These are phyloP conservation scores for Ochotona princeps DNA, from an alignment of 2,113 vertebrate species.

Conservation along the genomic window DNA sequence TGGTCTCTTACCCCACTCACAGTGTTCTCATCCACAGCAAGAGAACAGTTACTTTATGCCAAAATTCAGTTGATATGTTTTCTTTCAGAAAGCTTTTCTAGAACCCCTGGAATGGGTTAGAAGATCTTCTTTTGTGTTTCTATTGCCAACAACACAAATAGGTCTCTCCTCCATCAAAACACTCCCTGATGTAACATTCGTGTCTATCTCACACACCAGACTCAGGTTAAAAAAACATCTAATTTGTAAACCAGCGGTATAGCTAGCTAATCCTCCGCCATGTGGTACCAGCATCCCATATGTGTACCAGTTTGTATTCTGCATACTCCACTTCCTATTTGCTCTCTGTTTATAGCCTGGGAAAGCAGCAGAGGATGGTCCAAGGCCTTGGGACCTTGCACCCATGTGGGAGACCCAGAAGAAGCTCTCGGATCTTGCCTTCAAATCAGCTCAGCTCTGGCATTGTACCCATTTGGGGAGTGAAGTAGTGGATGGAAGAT, in stretches of 20 bases:
- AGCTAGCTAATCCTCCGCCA: too few species aligned
- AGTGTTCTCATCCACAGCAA: not conserved
- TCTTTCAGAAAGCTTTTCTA: not conserved
- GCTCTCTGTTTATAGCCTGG: too few species aligned
- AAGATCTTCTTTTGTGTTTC: not conserved
- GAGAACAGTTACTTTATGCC: not conserved
- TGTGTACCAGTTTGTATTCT: too few species aligned
- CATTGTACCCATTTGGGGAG: too few species aligned
- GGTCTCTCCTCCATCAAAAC: not conserved
- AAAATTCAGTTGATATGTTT: slow-evolving; percentile 26
- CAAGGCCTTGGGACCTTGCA: too few species aligned
- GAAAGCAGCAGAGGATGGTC: too few species aligned
- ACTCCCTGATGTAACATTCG: not conserved
- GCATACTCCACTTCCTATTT: too few species aligned
- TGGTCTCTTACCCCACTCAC: not conserved
- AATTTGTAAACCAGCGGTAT: not conserved
- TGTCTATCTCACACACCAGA: slow-evolving; percentile 1
- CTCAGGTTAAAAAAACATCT: slow-evolving; percentile 17
- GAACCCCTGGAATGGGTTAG: not conserved
- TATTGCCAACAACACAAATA: not conserved
- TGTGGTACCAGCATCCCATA: too few species aligned
- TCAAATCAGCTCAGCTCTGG: too few species aligned
- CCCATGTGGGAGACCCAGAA: too few species aligned
- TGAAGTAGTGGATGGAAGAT: too few species aligned
- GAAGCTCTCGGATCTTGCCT: too few species aligned